phyloP scores from a whole-genome alignment of 2,113 vertebrate species.

The Caretta caretta region DNA sequence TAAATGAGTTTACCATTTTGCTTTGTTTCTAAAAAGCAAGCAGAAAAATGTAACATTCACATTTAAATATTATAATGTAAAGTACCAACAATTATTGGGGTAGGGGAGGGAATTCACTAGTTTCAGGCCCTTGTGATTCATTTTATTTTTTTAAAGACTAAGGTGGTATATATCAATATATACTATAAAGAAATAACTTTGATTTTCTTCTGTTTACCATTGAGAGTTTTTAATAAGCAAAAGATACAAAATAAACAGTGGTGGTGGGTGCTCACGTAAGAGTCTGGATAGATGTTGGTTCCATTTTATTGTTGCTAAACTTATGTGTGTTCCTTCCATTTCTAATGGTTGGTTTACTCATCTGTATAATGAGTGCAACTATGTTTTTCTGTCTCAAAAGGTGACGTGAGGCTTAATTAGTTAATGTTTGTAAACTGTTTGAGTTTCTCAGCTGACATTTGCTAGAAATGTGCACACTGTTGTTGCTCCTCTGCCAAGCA shows the following conservation, averaged over 20 bases:
- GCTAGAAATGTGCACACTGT: not conserved
- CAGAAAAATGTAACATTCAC: not conserved
- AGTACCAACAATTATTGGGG: not conserved
- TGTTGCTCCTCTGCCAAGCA: not conserved
- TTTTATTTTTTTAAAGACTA: not conserved
- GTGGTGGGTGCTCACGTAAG: not conserved
- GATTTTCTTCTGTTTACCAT: not conserved
- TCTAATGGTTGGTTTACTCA: fast-evolving
- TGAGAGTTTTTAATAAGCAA: not conserved
- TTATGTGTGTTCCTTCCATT: not conserved
- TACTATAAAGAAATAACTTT: not conserved
- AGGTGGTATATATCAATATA: not conserved
- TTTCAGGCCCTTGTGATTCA: not conserved
- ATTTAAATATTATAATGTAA: not conserved
- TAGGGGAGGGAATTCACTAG: not conserved
- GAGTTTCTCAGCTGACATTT: not conserved
- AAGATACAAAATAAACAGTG: too few species aligned
- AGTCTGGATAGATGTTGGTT: not conserved
- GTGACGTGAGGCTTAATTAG: not conserved
- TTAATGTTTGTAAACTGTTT: not conserved
- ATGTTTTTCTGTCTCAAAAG: not conserved
- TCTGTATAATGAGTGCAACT: not conserved
- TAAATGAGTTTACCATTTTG: not conserved
- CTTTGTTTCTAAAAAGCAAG: not conserved
- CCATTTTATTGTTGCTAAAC: not conserved